phyloP scores from a whole-genome alignment of 2,888 invertebrate species.

The Scaptomyza parva region DNA sequence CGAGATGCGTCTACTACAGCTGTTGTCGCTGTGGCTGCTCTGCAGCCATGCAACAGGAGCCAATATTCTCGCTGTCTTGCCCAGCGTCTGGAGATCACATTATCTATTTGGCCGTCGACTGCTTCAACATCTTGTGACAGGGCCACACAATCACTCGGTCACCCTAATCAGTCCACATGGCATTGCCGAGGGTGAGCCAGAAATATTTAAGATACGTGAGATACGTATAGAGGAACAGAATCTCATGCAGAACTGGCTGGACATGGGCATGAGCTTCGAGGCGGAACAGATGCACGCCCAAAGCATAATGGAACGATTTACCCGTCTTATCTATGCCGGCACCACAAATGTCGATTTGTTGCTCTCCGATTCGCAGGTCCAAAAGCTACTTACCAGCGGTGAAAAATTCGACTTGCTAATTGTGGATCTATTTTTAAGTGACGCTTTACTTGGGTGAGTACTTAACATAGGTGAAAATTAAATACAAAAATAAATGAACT shows the following conservation, averaged over 20 bases:
- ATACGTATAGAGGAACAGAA: constrained; percentile 77
- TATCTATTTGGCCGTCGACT: constrained; percentile 82
- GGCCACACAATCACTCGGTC: constrained; percentile 80
- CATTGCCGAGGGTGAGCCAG: constrained; percentile 7
- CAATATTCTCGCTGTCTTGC: constrained; percentile 83
- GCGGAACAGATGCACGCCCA: constrained; percentile 81
- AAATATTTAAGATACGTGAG: constrained; percentile 73
- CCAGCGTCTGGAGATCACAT: constrained; percentile 84
- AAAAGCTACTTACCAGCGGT: constrained; percentile 75
- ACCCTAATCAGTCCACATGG: constrained; percentile 82
- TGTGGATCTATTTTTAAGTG: constrained; percentile 85
- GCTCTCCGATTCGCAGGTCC: constrained; percentile 76
- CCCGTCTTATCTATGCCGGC: constrained; percentile 82
- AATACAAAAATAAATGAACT: background rate
- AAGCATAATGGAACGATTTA: constrained; percentile 83
- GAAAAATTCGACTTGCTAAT: constrained; percentile 82
- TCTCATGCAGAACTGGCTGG: constrained; percentile 81
- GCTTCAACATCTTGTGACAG: constrained; percentile 75
- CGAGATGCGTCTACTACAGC: constrained; percentile 60
- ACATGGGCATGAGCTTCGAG: constrained; percentile 82
- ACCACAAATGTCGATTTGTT: constrained; percentile 82
- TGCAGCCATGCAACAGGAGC: constrained; percentile 61
- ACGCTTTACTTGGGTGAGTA: constrained; percentile 84
- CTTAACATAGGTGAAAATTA: background rate
- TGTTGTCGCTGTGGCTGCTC: constrained; percentile 59